Percentiles rank a stretch among this genome's conserved stretches.
phyloP scores from a whole-genome alignment of 2,797 vertebrate species.

The Darevskia nairensis region DNA sequence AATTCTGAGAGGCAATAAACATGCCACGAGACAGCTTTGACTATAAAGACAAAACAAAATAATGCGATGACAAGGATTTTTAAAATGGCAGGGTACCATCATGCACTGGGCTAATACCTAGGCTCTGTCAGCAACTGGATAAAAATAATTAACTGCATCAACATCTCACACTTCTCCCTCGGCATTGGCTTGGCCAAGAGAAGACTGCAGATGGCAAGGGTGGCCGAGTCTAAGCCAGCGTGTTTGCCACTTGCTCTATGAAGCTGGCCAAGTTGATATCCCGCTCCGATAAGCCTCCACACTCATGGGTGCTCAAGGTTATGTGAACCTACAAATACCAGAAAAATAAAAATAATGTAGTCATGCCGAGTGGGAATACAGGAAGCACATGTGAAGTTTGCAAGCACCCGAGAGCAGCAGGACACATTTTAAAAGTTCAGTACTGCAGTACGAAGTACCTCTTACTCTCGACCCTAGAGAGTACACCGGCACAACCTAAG shows the following conservation, averaged over 20 bases:
- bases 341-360: neutral
- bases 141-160: neutral
- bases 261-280: constrained; percentile 96
- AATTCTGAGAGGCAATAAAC: neutral
- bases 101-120: too few relatives aligned
- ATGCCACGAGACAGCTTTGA: neutral
- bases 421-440: neutral
- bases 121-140: neutral
- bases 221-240: constrained; percentile 74
- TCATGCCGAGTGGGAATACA: neutral
- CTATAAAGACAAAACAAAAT: neutral
- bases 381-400: neutral
- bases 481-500: neutral
- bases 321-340: constrained; percentile 90
- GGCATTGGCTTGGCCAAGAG: neutral
- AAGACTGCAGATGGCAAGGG: neutral
- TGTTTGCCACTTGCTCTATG: constrained; percentile 92
- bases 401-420: neutral
- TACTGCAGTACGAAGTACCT: neutral
- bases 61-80: neutral
- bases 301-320: constrained; percentile 96
- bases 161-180: neutral
- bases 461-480: neutral
- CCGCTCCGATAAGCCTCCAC: constrained; percentile 92
- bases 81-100: too few relatives aligned